These are phyloP conservation scores for Trogon surrucura DNA, from an alignment of 2,113 vertebrate genomes.

Conservation along the genomic window DNA sequence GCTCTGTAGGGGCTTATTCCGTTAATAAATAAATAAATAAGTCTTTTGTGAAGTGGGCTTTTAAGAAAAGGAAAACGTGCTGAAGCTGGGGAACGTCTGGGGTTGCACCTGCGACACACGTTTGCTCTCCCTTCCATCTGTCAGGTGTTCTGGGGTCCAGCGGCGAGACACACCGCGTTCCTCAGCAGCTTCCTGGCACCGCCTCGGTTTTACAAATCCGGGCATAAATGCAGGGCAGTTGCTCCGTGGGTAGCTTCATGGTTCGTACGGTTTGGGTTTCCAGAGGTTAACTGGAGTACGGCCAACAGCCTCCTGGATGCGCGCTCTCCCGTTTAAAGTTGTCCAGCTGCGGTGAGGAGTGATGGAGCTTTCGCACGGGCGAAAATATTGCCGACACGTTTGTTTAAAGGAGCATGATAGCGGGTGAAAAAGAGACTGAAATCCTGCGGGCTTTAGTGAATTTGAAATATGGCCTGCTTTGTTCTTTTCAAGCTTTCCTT, in stretches of 20 bases:
- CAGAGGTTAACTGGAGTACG: background rate
- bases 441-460: background rate
- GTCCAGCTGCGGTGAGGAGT: background rate
- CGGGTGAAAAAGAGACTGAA: background rate
- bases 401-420: background rate
- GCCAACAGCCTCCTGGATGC: background rate
- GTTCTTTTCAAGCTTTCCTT: constrained; percentile 1
- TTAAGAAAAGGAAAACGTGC: background rate
- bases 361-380: background rate
- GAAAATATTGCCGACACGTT: background rate
- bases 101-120: background rate
- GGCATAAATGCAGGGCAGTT: rapidly evolving
- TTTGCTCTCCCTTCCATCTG: background rate
- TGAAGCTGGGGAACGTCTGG: background rate
- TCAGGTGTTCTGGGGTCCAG: rapidly evolving
- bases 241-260: background rate
- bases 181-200: rapidly evolving
- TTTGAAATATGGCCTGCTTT: background rate
- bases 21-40: background rate
- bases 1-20: background rate
- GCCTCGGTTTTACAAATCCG: rapidly evolving
- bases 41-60: background rate
- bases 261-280: background rate
- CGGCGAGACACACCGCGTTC: rapidly evolving
- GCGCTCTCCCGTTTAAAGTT: rapidly evolving